A percentile compares a stretch with the other conserved stretches of the same genome.
Evolutionary conservation across 2,797 vertebrate genomes (phyloP).

Genomic region (Dendrocincla tyrannina): DNA sequence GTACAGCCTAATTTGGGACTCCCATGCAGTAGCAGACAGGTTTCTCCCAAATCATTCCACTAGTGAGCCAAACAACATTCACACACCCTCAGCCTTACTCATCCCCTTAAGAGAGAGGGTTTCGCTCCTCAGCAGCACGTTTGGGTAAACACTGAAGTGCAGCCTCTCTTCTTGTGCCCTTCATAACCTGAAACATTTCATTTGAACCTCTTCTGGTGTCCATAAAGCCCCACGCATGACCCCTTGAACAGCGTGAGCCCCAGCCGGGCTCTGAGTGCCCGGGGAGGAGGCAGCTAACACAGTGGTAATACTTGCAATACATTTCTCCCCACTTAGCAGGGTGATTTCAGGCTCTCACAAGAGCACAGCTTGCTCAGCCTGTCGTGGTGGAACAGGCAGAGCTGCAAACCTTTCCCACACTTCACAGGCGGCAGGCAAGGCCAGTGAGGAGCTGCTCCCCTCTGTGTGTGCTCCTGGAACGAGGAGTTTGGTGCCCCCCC

Average conservation of each 20-base stretch:
- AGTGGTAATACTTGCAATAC: neutral
- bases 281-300: neutral
- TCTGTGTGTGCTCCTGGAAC: neutral
- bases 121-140: slow-evolving; percentile 8
- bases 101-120: neutral
- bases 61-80: neutral
- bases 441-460: neutral
- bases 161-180: neutral
- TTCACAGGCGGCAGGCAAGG: neutral
- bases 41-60: neutral
- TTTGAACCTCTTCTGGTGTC: slow-evolving; percentile 16
- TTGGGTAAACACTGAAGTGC: slow-evolving; percentile 25
- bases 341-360: neutral
- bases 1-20: neutral
- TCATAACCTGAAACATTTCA: slow-evolving; percentile 36
- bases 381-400: neutral
- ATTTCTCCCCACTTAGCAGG: neutral
- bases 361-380: neutral
- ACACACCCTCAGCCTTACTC: neutral
- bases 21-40: neutral
- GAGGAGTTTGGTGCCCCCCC: neutral
- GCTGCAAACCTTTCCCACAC: slow-evolving; percentile 2
- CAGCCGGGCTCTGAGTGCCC: neutral
- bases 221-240: neutral
- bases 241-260: neutral